Evolutionary conservation across 2,113 vertebrate species (phyloP), one percentile per base, ranked within the genome.

Genomic region (Ptyas mucosa): DNA sequence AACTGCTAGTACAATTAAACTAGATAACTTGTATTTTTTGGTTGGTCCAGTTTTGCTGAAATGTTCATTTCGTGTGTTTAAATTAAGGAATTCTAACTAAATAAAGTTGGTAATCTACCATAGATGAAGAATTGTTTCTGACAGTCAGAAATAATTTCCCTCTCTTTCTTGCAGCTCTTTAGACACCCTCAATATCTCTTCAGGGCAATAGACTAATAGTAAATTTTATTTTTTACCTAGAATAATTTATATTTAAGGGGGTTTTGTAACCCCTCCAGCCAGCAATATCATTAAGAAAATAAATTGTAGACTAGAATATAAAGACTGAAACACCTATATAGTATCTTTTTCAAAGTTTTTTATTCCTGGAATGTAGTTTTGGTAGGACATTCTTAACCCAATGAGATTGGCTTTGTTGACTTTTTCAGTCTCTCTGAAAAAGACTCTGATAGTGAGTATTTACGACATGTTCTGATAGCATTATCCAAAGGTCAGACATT

Each of bases 321-420:
- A 57, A 81, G 43, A 23, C 12, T 85, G 15, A 46, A n/a, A 53
- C 6, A n/a, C 49, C 51, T 21, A 29, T 88, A 49, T 34, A 53
- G 24, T 52, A n/a, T 88, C 2, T 46, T 87, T 92, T 92, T 53
- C 24, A 61, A 23, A 8, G 23, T 9, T 15, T 24, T 86, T 34
- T 75, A 20, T 75, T 34, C 29, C 15, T 69, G 64, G n/a, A 86
- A 89, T 61, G 0, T 89, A 26, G 10, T 53, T 88, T 39, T 91
- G 52, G 21, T 12, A 85, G 34, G 24, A 53, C 58, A 75, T 90
- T 87, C 55, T 64, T 90, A 12, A 58, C 24, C 14, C 4, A 29
- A n/a, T 49, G 57, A 88, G 85, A 43, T 34, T 93, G n/a, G 15
- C 9, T 91, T 91, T 64, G 87, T 93, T 91, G 85, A 88, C 8